phyloP scores from a whole-genome alignment of 2,888 invertebrate genomes.

The Drosophila koepferae region DNA sequence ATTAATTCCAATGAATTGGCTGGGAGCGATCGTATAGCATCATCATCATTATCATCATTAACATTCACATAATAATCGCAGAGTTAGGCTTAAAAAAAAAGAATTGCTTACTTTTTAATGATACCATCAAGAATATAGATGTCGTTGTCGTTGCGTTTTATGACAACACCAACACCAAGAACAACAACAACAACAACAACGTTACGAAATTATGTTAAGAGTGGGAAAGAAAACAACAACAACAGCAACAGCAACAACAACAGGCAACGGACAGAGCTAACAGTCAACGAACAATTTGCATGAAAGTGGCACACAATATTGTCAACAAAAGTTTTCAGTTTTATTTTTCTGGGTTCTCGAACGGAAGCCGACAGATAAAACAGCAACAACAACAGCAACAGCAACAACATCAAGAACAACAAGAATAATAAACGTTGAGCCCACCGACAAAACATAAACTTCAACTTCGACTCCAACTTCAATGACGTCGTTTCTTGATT shows the following conservation, averaged over 20 bases:
- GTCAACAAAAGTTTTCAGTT: slow-evolving; percentile 53
- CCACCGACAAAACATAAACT: slow-evolving; percentile 32
- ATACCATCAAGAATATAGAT: slow-evolving; percentile 47
- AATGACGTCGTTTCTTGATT: slow-evolving; percentile 41
- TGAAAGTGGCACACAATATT: slow-evolving; percentile 76
- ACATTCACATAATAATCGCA: slow-evolving; percentile 15
- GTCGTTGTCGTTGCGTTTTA: slow-evolving; percentile 36
- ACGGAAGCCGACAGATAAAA: slow-evolving; percentile 70
- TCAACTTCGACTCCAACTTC: slow-evolving; percentile 42
- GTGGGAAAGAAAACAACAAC: slow-evolving; percentile 28
- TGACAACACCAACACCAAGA: slow-evolving; percentile 41
- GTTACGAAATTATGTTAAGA: slow-evolving; percentile 72
- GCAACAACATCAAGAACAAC: slow-evolving; percentile 21
- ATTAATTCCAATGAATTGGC: slow-evolving; percentile 6
- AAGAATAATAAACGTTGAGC: slow-evolving; percentile 32
- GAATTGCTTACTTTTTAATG: slow-evolving; percentile 38
- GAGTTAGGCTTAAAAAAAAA: slow-evolving; percentile 19
- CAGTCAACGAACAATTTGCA: slow-evolving; percentile 71
- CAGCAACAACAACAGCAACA: slow-evolving; percentile 25
- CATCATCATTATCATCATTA: slow-evolving; percentile 21
- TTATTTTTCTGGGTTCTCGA: slow-evolving; percentile 52
- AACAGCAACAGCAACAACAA: not conserved
- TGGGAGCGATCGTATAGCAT: slow-evolving; percentile 4
- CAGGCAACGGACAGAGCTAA: slow-evolving; percentile 35
- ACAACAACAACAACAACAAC: not conserved